phyloP scores from a whole-genome alignment of 2,797 vertebrate genomes.

The Fistularia tabacaria region DNA sequence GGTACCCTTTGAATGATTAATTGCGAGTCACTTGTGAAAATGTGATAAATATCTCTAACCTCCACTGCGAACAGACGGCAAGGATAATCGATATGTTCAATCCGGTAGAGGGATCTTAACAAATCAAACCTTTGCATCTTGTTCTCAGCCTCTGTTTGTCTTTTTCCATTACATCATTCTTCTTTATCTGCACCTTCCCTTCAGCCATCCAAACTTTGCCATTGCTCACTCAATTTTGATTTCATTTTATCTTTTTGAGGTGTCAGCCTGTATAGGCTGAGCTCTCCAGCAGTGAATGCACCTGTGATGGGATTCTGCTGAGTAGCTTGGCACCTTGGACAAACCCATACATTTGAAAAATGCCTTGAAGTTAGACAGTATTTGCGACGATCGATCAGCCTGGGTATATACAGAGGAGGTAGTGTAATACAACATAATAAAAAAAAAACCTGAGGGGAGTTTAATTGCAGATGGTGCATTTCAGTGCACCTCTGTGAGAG shows the following conservation, averaged over 20 bases:
- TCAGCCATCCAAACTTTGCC: conserved; percentile 3
- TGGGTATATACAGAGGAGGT: not conserved
- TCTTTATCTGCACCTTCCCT: not conserved
- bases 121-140: no score
- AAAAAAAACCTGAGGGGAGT: conserved; percentile 8
- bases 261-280: conserved; percentile 11
- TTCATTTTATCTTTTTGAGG: not conserved
- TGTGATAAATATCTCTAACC: no score
- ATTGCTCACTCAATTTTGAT: not conserved
- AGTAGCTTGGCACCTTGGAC: conserved; percentile 1
- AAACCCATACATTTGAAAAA: conserved; percentile 4
- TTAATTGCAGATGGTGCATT: conserved; percentile 14
- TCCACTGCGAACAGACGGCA: no score
- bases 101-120: no score
- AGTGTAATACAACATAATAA: not conserved
- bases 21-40: no score
- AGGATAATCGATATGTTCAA: no score
- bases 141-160: no score
- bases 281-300: conserved; percentile 12
- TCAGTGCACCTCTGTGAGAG: conserved; percentile 7
- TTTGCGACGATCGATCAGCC: no score
- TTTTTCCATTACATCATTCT: not conserved
- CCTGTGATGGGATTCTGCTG: conserved; percentile 12
- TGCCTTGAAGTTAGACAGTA: not conserved
- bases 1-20: no score